phyloP scores from a whole-genome alignment of 2,888 invertebrate genomes.

The Ectemnius continuus region DNA sequence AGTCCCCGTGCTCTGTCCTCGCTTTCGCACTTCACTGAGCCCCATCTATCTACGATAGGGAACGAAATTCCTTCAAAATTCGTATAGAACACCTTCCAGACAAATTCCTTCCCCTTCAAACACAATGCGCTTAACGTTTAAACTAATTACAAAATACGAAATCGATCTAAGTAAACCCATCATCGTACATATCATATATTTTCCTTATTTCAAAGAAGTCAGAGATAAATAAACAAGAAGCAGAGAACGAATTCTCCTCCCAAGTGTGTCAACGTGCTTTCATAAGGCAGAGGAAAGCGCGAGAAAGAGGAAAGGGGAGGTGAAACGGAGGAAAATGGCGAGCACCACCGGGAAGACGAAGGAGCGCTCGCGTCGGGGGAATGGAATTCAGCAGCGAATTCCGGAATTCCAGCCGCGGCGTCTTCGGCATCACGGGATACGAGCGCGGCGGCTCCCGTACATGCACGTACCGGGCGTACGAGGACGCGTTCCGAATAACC shows the following conservation, averaged over 20 bases:
- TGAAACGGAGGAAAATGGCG: constrained; percentile 11
- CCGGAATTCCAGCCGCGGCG: constrained; percentile 65
- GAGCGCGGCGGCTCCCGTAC: constrained; percentile 54
- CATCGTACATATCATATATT: too few species aligned
- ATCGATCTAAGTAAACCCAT: too few species aligned
- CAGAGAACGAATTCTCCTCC: constrained; percentile 38
- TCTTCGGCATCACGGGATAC: constrained; percentile 61
- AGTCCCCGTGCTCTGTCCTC: constrained; percentile 38
- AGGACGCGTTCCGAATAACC: constrained; percentile 66
- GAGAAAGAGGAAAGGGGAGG: constrained; percentile 8
- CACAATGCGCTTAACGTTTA: too few species aligned
- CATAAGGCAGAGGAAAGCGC: constrained; percentile 23
- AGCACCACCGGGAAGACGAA: constrained; percentile 21
- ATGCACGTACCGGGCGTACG: constrained; percentile 58
- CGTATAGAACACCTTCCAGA: constrained; percentile 27
- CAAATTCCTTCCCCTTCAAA: too few species aligned
- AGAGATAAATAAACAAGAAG: too few species aligned
- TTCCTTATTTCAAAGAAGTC: too few species aligned
- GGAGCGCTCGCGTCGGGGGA: constrained; percentile 25
- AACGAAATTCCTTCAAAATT: constrained; percentile 35
- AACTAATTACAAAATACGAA: too few species aligned
- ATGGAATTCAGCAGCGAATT: constrained; percentile 65
- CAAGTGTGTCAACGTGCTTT: constrained; percentile 44
- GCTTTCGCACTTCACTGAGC: constrained; percentile 18
- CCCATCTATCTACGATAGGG: not conserved